These are phyloP conservation scores for Chrysomallon squamiferum DNA, from an alignment of 1,140 invertebrate genomes.

Conservation along the genomic window DNA sequence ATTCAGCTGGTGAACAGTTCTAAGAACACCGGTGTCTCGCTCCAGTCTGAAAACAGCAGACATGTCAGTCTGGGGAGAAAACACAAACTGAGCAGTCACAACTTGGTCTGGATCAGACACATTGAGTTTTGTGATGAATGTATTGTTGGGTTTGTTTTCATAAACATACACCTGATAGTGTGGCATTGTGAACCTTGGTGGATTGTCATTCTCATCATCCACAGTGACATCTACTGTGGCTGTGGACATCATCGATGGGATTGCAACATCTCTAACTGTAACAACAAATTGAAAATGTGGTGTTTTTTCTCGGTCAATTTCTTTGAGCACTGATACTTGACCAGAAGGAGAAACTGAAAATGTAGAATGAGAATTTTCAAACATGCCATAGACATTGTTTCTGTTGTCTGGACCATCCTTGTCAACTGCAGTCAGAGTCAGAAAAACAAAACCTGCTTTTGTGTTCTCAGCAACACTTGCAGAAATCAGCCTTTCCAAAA, in stretches of 20 bases:
- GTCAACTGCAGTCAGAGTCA: slow-evolving; percentile 44
- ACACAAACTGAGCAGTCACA: slow-evolving; percentile 62
- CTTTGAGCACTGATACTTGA: neutral
- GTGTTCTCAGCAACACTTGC: neutral
- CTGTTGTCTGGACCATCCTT: slow-evolving; percentile 85
- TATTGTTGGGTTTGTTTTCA: neutral
- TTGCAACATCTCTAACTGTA: slow-evolving; percentile 80
- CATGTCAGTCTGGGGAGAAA: slow-evolving; percentile 83
- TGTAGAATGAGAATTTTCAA: neutral
- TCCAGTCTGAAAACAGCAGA: slow-evolving; percentile 90
- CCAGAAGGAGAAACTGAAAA: neutral
- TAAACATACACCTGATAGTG: slow-evolving; percentile 10
- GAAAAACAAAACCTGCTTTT: slow-evolving; percentile 21
- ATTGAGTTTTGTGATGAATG: neutral
- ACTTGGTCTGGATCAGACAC: neutral
- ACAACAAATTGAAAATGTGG: slow-evolving; percentile 2
- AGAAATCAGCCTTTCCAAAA: slow-evolving; percentile 5
- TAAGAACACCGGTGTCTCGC: slow-evolving; percentile 67
- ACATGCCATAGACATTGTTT: slow-evolving; percentile 47
- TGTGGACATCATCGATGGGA: slow-evolving; percentile 7
- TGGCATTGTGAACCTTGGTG: slow-evolving; percentile 19
- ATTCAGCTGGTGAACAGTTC: neutral
- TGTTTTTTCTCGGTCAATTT: neutral
- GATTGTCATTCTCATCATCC: slow-evolving; percentile 29
- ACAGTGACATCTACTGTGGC: slow-evolving; percentile 20